Evolutionary conservation across 2,113 vertebrate genomes (phyloP).

Genomic region (Onychostruthus taczanowskii): DNA sequence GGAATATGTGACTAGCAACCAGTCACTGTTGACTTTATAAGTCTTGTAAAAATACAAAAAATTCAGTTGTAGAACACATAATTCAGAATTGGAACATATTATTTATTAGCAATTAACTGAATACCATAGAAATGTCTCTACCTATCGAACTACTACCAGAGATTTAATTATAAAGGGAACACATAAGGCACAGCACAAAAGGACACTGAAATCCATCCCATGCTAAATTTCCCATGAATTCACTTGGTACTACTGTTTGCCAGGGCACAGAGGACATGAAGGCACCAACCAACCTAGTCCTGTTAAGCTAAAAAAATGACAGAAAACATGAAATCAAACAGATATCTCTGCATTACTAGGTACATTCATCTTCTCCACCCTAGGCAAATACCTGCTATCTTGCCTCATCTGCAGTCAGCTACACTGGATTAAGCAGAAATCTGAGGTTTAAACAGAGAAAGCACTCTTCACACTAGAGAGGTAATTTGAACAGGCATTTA

Average conservation of each 20-base stretch:
- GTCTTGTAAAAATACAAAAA: neutral
- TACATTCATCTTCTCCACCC: neutral
- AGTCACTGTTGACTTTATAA: neutral
- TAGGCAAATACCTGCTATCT: neutral
- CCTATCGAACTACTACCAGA: neutral
- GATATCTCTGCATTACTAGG: neutral
- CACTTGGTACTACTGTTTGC: neutral
- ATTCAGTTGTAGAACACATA: neutral
- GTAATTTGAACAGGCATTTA: conserved; percentile 31
- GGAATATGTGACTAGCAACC: neutral
- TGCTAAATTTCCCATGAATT: neutral
- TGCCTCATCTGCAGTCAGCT: neutral
- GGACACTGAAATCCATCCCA: neutral
- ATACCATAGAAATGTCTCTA: neutral
- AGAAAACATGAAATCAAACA: neutral
- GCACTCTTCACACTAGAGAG: neutral
- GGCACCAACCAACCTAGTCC: neutral
- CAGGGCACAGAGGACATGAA: conserved; percentile 21
- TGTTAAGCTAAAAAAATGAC: neutral
- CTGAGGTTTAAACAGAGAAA: neutral
- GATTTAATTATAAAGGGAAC: neutral
- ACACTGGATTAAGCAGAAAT: neutral
- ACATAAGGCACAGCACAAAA: neutral
- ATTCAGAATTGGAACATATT: neutral
- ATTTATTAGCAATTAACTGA: neutral